Evolutionary conservation across 2,888 invertebrate species (phyloP).

Genomic region (Pyrocoelia pectoralis): DNA sequence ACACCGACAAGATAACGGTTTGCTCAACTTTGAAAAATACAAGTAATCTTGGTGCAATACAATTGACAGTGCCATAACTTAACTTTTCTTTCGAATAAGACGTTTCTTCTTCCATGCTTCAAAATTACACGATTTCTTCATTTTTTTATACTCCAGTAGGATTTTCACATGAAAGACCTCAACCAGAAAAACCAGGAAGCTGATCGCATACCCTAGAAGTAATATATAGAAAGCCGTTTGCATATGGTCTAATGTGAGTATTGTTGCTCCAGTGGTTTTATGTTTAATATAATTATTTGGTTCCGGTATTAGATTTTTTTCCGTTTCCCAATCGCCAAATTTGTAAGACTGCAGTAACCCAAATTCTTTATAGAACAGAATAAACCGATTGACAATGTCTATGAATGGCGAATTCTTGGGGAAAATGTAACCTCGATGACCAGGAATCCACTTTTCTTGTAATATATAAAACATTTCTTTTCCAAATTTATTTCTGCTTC

Average conservation of each 20-base stretch:
- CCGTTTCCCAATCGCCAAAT: background rate
- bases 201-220: background rate
- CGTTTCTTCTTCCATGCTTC: too few species aligned
- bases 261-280: background rate
- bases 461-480: background rate
- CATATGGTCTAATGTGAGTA: background rate
- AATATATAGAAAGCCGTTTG: conserved; percentile 9
- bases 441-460: conserved; percentile 14
- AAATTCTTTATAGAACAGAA: conserved; percentile 1
- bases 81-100: too few species aligned
- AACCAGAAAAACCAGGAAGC: background rate
- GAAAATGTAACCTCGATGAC: conserved; percentile 12
- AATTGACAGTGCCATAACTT: too few species aligned
- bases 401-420: conserved; percentile 12
- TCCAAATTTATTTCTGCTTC: background rate
- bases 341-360: background rate
- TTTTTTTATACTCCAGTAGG: too few species aligned
- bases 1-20: too few species aligned
- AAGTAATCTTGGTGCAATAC: too few species aligned
- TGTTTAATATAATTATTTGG: background rate
- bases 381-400: conserved; percentile 4
- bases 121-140: too few species aligned
- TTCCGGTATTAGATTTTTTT: background rate
- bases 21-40: too few species aligned
- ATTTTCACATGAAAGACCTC: too few species aligned